These are phyloP conservation scores for Aplochiton taeniatus DNA, from an alignment of 2,797 vertebrate genomes.

Conservation along the genomic window DNA sequence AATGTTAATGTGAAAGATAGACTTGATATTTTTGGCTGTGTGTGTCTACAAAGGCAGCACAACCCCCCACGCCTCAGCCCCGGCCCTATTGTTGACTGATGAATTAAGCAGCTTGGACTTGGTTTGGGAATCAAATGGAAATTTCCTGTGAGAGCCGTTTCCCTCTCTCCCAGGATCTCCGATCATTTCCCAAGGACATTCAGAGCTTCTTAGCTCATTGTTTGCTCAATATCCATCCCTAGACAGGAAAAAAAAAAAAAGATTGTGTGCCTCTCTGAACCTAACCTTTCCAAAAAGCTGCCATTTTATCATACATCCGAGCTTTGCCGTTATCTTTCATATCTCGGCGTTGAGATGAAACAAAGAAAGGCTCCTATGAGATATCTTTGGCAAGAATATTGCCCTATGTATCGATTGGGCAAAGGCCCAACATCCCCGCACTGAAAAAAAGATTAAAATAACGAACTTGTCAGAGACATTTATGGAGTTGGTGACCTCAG, in stretches of 20 bases:
- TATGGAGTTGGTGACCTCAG: slow-evolving; percentile 82
- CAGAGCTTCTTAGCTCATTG: slow-evolving; percentile 41
- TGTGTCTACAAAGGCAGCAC: slow-evolving; percentile 60
- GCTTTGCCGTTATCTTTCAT: slow-evolving; percentile 52
- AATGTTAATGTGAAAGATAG: slow-evolving; percentile 76
- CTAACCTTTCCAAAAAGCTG: background rate
- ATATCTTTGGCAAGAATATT: slow-evolving; percentile 72
- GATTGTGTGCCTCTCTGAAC: slow-evolving; percentile 30
- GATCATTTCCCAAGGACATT: slow-evolving; percentile 35
- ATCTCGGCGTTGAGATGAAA: slow-evolving; percentile 69
- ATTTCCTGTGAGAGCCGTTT: slow-evolving; percentile 60
- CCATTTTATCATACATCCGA: slow-evolving; percentile 53
- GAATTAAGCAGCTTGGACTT: slow-evolving; percentile 71
- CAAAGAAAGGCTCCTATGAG: slow-evolving; percentile 68
- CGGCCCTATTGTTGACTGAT: slow-evolving; percentile 66
- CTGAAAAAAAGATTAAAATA: slow-evolving; percentile 81
- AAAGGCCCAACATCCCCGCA: slow-evolving; percentile 73
- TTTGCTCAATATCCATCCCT: slow-evolving; percentile 44
- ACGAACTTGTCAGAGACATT: slow-evolving; percentile 80
- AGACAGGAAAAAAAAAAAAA: slow-evolving; percentile 45
- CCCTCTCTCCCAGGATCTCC: slow-evolving; percentile 10
- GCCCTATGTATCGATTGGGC: slow-evolving; percentile 76
- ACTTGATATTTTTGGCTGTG: slow-evolving; percentile 74
- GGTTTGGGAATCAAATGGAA: slow-evolving; percentile 61
- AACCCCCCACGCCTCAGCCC: slow-evolving; percentile 19